Percentiles rank a stretch among this genome's conserved stretches.
phyloP scores from a whole-genome alignment of 2,113 vertebrate genomes.

The Danio rerio region DNA sequence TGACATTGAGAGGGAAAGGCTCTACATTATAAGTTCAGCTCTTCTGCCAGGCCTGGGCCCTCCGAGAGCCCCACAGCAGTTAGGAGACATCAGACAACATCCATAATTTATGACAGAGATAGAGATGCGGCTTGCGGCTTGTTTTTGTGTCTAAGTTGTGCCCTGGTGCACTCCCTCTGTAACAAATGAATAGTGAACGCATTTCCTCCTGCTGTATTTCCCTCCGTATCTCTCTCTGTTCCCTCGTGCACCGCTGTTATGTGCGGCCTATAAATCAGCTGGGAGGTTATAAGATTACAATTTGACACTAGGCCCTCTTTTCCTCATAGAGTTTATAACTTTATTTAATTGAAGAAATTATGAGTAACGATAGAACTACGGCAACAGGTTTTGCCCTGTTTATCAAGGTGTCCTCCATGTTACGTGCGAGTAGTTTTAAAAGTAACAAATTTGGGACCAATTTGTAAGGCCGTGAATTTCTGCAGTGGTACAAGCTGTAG shows the following conservation, averaged over 20 bases:
- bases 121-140: constrained; percentile 47
- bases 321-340: neutral
- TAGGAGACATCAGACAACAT: constrained; percentile 55
- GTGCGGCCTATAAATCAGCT: constrained; percentile 21
- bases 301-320: neutral
- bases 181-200: constrained; percentile 45
- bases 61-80: constrained; percentile 49
- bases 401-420: neutral
- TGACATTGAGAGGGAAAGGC: constrained; percentile 29
- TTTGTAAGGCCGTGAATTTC: too few species aligned
- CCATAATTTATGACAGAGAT: constrained; percentile 55
- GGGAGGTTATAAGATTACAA: neutral
- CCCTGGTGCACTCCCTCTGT: constrained; percentile 27
- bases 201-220: constrained; percentile 29
- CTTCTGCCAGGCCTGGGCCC: constrained; percentile 35
- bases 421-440: neutral
- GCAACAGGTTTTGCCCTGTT: neutral
- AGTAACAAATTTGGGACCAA: too few species aligned
- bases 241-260: neutral
- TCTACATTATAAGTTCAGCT: constrained; percentile 16
- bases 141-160: constrained; percentile 47
- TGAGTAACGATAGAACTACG: neutral
- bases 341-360: constrained; percentile 12
- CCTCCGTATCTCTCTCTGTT: neutral
- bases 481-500: too few species aligned